Evolutionary conservation across 2,113 vertebrate genomes (phyloP).

Genomic region (Himantopus leucocephalus): DNA sequence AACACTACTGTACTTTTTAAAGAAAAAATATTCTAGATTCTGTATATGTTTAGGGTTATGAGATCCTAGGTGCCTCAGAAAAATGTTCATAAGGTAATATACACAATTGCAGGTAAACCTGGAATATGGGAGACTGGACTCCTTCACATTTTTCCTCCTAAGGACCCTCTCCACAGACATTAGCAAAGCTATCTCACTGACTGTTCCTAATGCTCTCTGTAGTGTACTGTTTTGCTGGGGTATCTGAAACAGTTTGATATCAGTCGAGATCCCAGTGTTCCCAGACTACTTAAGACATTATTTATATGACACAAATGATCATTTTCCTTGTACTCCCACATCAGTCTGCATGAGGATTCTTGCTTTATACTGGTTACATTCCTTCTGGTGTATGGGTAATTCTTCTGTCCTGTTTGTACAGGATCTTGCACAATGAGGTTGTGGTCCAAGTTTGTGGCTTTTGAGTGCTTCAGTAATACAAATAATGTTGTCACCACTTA

Average conservation of each 20-base stretch:
- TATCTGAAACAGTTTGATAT: not conserved
- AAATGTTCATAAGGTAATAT: not conserved
- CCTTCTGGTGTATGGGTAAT: not conserved
- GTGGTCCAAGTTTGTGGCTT: slow-evolving; percentile 11
- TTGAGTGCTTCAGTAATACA: slow-evolving; percentile 16
- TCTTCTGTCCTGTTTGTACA: not conserved
- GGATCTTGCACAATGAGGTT: slow-evolving; percentile 39
- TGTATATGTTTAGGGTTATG: not conserved
- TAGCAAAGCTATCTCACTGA: not conserved
- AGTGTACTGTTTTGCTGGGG: not conserved
- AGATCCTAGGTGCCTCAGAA: not conserved
- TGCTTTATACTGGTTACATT: slow-evolving; percentile 20
- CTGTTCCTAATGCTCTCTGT: not conserved
- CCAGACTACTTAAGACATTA: not conserved
- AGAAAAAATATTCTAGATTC: not conserved
- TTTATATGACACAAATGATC: not conserved
- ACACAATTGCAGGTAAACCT: not conserved
- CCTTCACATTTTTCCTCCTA: not conserved
- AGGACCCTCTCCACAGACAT: not conserved
- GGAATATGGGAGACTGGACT: not conserved
- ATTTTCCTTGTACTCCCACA: not conserved
- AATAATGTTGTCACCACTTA: slow-evolving; percentile 40
- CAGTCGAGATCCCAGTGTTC: not conserved
- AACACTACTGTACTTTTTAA: not conserved
- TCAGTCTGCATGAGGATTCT: not conserved